Percentiles rank a stretch among this genome's conserved stretches.
Evolutionary conservation across 2,888 invertebrate species (phyloP).

Genomic region (Epiblema foenella): DNA sequence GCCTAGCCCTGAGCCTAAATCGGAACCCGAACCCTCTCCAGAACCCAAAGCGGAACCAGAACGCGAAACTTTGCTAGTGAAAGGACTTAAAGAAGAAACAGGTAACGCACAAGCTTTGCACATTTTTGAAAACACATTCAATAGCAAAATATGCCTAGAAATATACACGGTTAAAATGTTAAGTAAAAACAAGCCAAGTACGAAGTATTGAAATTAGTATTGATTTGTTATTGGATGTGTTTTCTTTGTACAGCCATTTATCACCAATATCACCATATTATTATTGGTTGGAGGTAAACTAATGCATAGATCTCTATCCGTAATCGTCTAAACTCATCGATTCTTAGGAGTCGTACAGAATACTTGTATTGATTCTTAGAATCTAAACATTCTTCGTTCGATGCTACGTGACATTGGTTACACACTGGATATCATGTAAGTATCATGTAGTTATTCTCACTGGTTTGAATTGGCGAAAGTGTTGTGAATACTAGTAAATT

Average conservation of each 20-base stretch:
- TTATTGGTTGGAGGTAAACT: constrained; percentile 28
- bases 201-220: not conserved
- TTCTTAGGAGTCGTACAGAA: not conserved
- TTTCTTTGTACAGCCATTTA: constrained; percentile 36
- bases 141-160: not conserved
- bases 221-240: constrained; percentile 28
- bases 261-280: constrained; percentile 27
- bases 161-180: not conserved
- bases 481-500: not conserved
- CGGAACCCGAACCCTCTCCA: constrained; percentile 56
- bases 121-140: constrained; percentile 24
- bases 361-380: not conserved
- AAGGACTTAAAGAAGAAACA: constrained; percentile 80
- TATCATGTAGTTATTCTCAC: not conserved
- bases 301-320: constrained; percentile 26
- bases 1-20: constrained; percentile 54
- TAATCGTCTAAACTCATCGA: constrained; percentile 7
- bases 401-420: constrained; percentile 3
- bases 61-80: constrained; percentile 80
- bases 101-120: constrained; percentile 80
- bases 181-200: not conserved
- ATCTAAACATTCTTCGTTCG: not conserved
- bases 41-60: constrained; percentile 72
- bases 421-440: not conserved
- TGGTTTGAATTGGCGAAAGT: not conserved